These are phyloP conservation scores for Alcedo atthis DNA, from an alignment of 2,797 vertebrate species.

Conservation along the genomic window DNA sequence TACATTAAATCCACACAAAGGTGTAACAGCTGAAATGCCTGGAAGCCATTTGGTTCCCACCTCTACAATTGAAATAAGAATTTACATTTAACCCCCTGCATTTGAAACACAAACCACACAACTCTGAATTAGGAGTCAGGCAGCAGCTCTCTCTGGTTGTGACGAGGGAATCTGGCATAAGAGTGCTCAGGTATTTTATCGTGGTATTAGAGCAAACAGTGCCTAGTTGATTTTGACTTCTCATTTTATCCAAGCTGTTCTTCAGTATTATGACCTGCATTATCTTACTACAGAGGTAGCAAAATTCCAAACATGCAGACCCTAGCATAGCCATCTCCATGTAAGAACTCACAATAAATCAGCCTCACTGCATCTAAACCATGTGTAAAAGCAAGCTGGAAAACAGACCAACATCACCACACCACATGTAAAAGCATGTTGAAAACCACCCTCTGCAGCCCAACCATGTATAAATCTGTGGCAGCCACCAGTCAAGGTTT, in stretches of 20 bases:
- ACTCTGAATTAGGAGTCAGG: not conserved
- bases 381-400: conserved; percentile 66
- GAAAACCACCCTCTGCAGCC: conserved; percentile 21
- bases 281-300: not conserved
- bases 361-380: conserved; percentile 46
- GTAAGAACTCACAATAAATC: conserved; percentile 15
- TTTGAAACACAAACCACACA: not conserved
- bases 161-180: not conserved
- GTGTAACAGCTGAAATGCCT: conserved; percentile 8
- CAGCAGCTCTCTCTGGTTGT: rapidly evolving
- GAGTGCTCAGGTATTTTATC: not conserved
- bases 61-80: not conserved
- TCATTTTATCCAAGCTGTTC: not conserved
- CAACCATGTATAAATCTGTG: not conserved
- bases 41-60: conserved; percentile 6
- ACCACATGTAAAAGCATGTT: conserved; percentile 54
- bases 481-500: not conserved
- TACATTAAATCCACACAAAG: not conserved
- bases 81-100: not conserved
- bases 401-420: conserved; percentile 28
- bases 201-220: not conserved
- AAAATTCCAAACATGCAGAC: not conserved
- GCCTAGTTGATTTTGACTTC: not conserved
- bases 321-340: not conserved
- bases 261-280: not conserved